Conservation (phyloP, 2,797 vertebrate species). For the Tamandua tetradactyla region DNA sequence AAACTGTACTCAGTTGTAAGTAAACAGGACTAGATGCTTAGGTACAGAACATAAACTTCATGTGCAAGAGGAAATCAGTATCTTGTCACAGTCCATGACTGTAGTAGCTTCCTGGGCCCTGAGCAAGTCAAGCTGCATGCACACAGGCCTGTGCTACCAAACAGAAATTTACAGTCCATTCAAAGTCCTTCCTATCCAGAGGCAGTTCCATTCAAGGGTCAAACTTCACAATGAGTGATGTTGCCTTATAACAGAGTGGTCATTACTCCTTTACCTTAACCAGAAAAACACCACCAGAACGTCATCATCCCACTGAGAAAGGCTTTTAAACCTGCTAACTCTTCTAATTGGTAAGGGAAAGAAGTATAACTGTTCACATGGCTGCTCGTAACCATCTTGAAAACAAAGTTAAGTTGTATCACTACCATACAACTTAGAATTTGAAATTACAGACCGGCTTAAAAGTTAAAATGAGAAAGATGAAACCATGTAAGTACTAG, state of each 20-base stretch:
- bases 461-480: background rate
- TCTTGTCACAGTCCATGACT: background rate
- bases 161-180: background rate
- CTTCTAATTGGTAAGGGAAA: slow-evolving; percentile 33
- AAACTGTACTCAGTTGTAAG: background rate
- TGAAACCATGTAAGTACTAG: background rate
- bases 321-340: background rate
- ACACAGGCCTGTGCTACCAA: background rate
- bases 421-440: background rate
- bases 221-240: slow-evolving; percentile 7
- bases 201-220: background rate
- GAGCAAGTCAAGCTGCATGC: background rate
- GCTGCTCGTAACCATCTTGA: background rate
- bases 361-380: background rate
- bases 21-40: background rate
- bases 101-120: background rate
- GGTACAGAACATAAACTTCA: background rate
- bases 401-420: slow-evolving; percentile 1
- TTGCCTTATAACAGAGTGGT: background rate
- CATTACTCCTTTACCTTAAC: slow-evolving; percentile 30
- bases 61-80: background rate
- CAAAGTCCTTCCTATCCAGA: slow-evolving; percentile 1
- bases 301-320: background rate
- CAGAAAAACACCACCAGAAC: slow-evolving; percentile 24
- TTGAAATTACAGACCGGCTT: background rate